These are phyloP conservation scores for Atta cephalotes DNA, from an alignment of 1,140 invertebrate species.

Conservation along the genomic window DNA sequence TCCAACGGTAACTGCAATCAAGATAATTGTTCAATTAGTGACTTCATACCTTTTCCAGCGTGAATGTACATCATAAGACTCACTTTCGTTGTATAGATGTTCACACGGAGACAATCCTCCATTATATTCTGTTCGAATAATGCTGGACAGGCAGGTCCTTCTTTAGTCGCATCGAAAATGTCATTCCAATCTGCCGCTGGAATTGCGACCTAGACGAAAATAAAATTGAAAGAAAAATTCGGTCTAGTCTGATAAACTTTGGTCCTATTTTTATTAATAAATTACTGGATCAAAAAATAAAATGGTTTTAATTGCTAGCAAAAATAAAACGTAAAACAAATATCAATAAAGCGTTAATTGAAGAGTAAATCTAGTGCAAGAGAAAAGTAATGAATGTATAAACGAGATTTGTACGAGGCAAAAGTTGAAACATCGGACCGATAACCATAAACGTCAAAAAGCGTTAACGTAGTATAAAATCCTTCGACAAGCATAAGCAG, in stretches of 20 bases:
- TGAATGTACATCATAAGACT: conserved; percentile 85
- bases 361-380: too few species aligned
- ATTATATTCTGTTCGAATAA: background rate
- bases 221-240: background rate
- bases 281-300: too few species aligned
- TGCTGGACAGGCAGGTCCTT: conserved; percentile 81
- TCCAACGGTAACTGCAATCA: conserved; percentile 45
- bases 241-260: background rate
- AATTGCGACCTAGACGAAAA: conserved; percentile 84
- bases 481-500: too few species aligned
- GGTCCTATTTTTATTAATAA: background rate
- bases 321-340: too few species aligned
- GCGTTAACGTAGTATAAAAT: too few species aligned
- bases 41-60: background rate
- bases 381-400: too few species aligned
- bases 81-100: conserved; percentile 91
- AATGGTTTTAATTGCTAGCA: too few species aligned
- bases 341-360: too few species aligned
- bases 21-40: conserved; percentile 30
- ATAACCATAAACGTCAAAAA: too few species aligned
- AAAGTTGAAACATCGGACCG: too few species aligned
- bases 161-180: conserved; percentile 80
- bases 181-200: conserved; percentile 86
- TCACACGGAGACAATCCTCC: conserved; percentile 91
- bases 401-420: too few species aligned